Evolutionary conservation across 2,113 vertebrate genomes (phyloP).

Genomic region (Hassar affinis): DNA sequence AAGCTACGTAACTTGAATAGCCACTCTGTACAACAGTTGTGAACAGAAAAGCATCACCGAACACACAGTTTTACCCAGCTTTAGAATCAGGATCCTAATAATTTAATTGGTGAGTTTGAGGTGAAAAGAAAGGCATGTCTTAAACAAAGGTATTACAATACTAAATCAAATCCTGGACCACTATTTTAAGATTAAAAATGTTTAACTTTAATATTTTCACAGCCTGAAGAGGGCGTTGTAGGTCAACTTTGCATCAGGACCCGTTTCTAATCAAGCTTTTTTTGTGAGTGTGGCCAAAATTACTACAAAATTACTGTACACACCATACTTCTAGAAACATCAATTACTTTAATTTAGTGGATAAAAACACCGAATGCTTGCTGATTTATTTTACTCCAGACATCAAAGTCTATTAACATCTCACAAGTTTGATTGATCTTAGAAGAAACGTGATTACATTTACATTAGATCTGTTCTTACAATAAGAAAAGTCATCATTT

Average conservation of each 20-base stretch:
- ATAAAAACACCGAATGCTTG: background rate
- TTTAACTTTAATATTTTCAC: too few species aligned
- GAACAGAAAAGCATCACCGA: too few species aligned
- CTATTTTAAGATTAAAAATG: background rate
- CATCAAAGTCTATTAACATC: constrained; percentile 21
- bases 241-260: background rate
- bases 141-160: background rate
- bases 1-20: background rate
- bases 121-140: background rate
- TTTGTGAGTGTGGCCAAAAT: background rate
- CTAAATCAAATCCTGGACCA: background rate
- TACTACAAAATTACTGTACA: background rate
- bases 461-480: background rate
- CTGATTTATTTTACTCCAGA: constrained; percentile 16
- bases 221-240: constrained; percentile 20
- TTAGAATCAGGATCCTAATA: too few species aligned
- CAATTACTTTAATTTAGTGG: background rate
- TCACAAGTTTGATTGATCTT: constrained; percentile 14
- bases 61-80: too few species aligned
- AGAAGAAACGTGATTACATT: constrained; percentile 10
- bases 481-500: background rate
- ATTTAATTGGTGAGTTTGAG: background rate
- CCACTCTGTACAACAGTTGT: background rate
- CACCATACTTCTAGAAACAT: background rate
- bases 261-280: too few species aligned